These are phyloP conservation scores for Digitonthophagus gazella DNA, from an alignment of 2,888 invertebrate species.

Conservation along the genomic window DNA sequence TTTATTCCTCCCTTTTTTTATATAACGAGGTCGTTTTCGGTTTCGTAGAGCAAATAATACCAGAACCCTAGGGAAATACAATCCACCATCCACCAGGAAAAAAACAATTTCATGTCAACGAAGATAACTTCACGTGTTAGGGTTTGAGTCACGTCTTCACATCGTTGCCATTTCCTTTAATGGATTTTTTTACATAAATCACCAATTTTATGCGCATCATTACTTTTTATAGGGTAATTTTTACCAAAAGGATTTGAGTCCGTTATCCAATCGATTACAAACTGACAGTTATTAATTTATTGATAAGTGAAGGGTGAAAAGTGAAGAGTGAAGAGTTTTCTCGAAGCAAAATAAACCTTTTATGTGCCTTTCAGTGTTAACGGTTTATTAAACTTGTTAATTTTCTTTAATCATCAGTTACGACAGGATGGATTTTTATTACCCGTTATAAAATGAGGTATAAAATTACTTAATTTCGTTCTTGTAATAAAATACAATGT, in stretches of 20 bases:
- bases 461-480: too few relatives aligned
- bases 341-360: too few relatives aligned
- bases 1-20: not conserved
- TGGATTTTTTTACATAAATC: not conserved
- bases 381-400: too few relatives aligned
- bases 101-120: not conserved
- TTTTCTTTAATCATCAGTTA: too few relatives aligned
- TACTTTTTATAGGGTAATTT: not conserved
- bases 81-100: not conserved
- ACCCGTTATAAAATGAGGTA: too few relatives aligned
- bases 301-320: too few relatives aligned
- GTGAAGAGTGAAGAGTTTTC: too few relatives aligned
- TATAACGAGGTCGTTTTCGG: not conserved
- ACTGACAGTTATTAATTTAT: not conserved
- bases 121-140: not conserved
- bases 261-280: not conserved
- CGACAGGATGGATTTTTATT: too few relatives aligned
- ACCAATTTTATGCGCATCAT: not conserved
- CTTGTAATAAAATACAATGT: too few relatives aligned
- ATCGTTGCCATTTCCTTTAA: not conserved
- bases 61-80: not conserved
- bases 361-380: too few relatives aligned
- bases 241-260: not conserved
- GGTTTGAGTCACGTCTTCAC: not conserved
- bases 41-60: not conserved